Conservation (phyloP, 2,113 vertebrate species). For the Microtus richardsoni region DNA sequence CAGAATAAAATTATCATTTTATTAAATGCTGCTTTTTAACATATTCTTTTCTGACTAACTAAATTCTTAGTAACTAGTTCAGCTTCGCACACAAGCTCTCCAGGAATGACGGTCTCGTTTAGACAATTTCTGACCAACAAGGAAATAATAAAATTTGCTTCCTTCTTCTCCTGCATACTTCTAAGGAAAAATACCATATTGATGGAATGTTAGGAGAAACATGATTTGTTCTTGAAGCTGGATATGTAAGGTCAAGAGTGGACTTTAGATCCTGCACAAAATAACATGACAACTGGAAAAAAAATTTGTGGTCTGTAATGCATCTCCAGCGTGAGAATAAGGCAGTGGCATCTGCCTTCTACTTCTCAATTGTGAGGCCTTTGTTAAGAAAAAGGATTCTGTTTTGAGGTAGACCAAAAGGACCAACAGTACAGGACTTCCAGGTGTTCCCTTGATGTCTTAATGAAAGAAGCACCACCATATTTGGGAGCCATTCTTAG, state of each 20-base stretch:
- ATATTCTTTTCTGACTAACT: background rate
- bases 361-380: background rate
- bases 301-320: background rate
- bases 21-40: background rate
- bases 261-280: slow-evolving; percentile 44
- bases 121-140: slow-evolving; percentile 47
- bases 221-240: slow-evolving; percentile 54
- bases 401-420: background rate
- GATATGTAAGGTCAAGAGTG: slow-evolving; percentile 36
- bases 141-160: background rate
- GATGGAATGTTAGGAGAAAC: background rate
- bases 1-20: background rate
- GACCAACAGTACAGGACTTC: background rate
- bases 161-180: background rate
- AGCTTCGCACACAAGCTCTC: background rate
- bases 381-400: background rate
- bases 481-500: slow-evolving; percentile 53
- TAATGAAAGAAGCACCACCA: slow-evolving; percentile 42
- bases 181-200: background rate
- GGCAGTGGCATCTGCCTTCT: background rate
- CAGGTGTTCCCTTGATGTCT: slow-evolving; percentile 52
- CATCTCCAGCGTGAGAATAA: slow-evolving; percentile 41
- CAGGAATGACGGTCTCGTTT: slow-evolving; percentile 13
- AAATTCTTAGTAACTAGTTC: background rate
- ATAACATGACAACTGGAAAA: background rate